phyloP scores from a whole-genome alignment of 1,140 invertebrate genomes.

The Nasonia giraulti region DNA sequence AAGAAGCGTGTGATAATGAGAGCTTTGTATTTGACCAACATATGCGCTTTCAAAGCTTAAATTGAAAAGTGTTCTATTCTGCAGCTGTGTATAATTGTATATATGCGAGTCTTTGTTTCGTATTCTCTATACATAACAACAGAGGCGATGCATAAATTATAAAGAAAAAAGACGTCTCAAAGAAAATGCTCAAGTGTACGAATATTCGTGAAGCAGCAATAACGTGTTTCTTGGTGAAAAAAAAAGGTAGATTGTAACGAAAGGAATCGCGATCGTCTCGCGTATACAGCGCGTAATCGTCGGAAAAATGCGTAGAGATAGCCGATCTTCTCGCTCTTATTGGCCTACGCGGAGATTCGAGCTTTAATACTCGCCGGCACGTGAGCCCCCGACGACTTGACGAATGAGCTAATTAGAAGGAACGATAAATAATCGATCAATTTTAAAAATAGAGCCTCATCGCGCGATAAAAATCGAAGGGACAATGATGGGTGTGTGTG shows the following conservation, averaged over 20 bases:
- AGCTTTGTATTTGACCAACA: background rate
- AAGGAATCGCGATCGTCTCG: too few relatives aligned
- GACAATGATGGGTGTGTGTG: too few relatives aligned
- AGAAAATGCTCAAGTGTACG: too few relatives aligned
- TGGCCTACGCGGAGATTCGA: background rate
- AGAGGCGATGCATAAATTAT: background rate
- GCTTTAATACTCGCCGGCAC: slow-evolving; percentile 14
- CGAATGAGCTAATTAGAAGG: slow-evolving; percentile 32
- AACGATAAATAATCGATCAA: background rate
- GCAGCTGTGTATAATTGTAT: background rate
- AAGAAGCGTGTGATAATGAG: background rate
- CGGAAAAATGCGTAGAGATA: background rate
- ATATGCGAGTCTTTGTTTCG: background rate
- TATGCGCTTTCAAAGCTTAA: background rate
- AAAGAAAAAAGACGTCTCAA: too few relatives aligned
- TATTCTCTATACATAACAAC: background rate
- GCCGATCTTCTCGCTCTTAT: background rate
- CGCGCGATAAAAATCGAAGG: too few relatives aligned
- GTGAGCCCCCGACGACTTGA: background rate
- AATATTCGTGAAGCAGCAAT: too few relatives aligned
- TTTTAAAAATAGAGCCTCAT: background rate
- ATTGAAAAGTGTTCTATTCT: background rate
- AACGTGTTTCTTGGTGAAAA: too few relatives aligned
- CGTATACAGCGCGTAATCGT: background rate
- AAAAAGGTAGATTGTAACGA: too few relatives aligned